Evolutionary conservation across 37 sponge, comb jelly and placozoan genomes (phyloP), one percentile per base, ranked within the genome.

Genomic region (Tethya wilhelma): DNA sequence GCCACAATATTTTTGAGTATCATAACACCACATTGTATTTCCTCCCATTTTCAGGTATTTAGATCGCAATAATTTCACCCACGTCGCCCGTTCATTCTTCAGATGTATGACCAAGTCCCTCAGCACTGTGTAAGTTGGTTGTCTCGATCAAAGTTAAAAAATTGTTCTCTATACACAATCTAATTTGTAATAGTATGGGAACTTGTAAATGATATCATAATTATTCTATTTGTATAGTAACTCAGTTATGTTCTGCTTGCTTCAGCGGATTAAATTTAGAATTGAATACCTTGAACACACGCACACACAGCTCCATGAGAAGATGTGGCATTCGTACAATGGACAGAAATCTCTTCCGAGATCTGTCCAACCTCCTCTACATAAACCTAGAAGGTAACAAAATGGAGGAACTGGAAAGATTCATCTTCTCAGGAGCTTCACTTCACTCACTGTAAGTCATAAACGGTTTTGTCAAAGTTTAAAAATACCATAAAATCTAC

Each of bases 121-220:
- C 2, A 56, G 17, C 34, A 73, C 74, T 37, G 38, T 73, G 74
- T 73, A 56, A 73, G 74, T 53, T 36, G 14, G 11, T 67, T 36
- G 4, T 31, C 9, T 36, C 28, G 6, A 7, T n/a, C 34, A 37
- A 37, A 8, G 40, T 11, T 8, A 38, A 36, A 8, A 36, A 37
- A 11, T 31, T 36, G 23, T 67, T 38, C 40, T 67, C 40, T 67
- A 9, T 36, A 8, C 11, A 4, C 68, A 25, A 26, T 12, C 7
- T n/a, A 60, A 60, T 17, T 60, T 17, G 22, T 7, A 26, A n/a
- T 60, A n/a, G 7, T 6, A 7, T 26, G n/a, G n/a, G n/a, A n/a
- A n/a, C n/a, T n/a, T n/a, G n/a, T n/a, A n/a, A n/a, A n/a, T n/a
- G n/a, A n/a, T n/a, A n/a, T n/a, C n/a, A n/a, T n/a, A n/a, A n/a